Conservation (phyloP, 2,113 vertebrate genomes). For the Tursiops truncatus region DNA sequence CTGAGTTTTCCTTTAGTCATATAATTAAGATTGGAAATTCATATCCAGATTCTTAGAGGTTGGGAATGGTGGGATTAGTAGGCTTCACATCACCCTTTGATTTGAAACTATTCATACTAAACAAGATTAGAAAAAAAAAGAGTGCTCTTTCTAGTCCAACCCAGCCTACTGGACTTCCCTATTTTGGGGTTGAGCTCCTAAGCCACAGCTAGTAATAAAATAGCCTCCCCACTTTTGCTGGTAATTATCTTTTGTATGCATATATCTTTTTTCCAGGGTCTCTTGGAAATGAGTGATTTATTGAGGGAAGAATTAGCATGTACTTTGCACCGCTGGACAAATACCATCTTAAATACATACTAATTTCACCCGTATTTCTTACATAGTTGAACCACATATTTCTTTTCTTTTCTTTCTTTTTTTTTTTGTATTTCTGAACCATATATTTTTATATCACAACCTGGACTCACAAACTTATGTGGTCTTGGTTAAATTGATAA, state of each 20-base stretch:
- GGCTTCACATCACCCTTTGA: not conserved
- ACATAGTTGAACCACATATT: not conserved
- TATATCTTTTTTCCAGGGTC: not conserved
- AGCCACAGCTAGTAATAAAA: not conserved
- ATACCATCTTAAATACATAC: not conserved
- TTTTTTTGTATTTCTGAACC: not conserved
- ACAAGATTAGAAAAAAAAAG: not conserved
- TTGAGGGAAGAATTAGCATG: not conserved
- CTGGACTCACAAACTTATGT: not conserved
- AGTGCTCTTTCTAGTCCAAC: not conserved
- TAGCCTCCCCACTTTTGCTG: not conserved
- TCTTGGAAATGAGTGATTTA: not conserved
- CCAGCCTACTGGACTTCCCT: not conserved
- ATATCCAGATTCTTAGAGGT: not conserved
- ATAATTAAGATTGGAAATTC: not conserved
- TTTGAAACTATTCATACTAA: not conserved
- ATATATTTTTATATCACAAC: not conserved
- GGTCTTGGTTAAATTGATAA: conserved; percentile 17
- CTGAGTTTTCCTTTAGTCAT: not conserved
- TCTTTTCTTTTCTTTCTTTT: not conserved
- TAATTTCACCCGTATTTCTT: not conserved
- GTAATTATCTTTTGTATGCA: not conserved
- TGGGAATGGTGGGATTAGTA: not conserved
- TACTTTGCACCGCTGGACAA: not conserved
- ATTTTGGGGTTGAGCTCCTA: not conserved